phyloP scores from a whole-genome alignment of 2,888 invertebrate genomes.

The Biston betularia region DNA sequence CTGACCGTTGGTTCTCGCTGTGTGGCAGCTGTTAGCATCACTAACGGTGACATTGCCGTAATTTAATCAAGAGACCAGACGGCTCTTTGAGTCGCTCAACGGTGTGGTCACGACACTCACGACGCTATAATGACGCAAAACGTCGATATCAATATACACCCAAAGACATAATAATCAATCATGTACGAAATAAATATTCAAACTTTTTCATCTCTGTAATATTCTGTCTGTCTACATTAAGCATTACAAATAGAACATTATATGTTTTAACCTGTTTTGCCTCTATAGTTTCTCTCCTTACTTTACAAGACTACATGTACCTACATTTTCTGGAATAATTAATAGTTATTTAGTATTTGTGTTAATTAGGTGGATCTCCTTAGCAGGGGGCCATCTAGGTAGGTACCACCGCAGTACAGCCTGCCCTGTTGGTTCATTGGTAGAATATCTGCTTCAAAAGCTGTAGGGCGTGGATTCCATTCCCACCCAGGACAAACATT shows the following conservation, averaged over 20 bases:
- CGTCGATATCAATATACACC: slow-evolving; percentile 21
- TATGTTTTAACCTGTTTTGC: neutral
- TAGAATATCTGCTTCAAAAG: too few species aligned
- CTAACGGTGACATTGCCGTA: slow-evolving; percentile 58
- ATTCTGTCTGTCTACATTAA: neutral
- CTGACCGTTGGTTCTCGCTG: slow-evolving; percentile 36
- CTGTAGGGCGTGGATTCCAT: too few species aligned
- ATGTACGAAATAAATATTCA: neutral
- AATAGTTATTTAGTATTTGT: too few species aligned
- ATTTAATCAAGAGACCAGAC: slow-evolving; percentile 46
- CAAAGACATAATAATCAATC: slow-evolving; percentile 7
- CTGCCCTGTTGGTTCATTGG: too few species aligned
- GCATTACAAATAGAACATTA: neutral
- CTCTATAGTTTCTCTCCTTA: neutral
- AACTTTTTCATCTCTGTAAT: neutral
- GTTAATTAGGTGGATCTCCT: too few species aligned
- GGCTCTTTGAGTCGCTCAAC: slow-evolving; percentile 22
- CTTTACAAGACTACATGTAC: too few species aligned
- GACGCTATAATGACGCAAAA: slow-evolving; percentile 16
- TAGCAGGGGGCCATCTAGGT: too few species aligned
- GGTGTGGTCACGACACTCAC: slow-evolving; percentile 29
- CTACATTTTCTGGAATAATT: too few species aligned
- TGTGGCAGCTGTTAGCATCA: slow-evolving; percentile 43
- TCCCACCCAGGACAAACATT: too few species aligned
- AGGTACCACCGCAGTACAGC: too few species aligned